Percentiles rank a stretch among this genome's conserved stretches.
Evolutionary conservation across 2,797 vertebrate genomes (phyloP).

Genomic region (Chelidonichthys spinosus): DNA sequence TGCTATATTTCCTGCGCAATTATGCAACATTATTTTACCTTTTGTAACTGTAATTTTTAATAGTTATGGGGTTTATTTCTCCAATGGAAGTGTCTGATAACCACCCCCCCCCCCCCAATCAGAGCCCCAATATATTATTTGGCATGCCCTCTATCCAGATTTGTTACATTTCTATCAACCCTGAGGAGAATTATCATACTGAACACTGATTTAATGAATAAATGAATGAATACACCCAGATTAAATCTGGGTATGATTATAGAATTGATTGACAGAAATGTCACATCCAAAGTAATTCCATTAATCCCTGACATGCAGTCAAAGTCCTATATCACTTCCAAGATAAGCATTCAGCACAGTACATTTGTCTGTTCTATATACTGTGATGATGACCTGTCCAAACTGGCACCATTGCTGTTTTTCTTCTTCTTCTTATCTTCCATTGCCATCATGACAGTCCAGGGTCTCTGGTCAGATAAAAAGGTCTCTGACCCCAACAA

Average conservation of each 20-base stretch:
- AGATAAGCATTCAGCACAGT: constrained; percentile 12
- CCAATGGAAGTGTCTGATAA: neutral
- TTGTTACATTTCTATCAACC: constrained; percentile 35
- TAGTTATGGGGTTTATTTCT: neutral
- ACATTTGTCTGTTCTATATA: constrained; percentile 8
- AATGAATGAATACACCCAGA: constrained; percentile 25
- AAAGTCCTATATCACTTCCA: neutral
- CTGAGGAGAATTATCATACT: constrained; percentile 12
- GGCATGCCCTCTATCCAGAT: neutral
- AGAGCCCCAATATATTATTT: constrained; percentile 15
- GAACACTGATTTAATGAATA: constrained; percentile 25
- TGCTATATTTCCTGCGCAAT: constrained; percentile 8
- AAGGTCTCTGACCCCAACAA: constrained; percentile 38
- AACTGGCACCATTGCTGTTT: neutral
- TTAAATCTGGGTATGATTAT: constrained; percentile 40
- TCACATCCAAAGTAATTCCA: constrained; percentile 38
- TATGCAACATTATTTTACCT: neutral
- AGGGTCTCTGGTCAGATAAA: constrained; percentile 54
- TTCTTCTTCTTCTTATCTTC: neutral
- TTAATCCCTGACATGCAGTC: constrained; percentile 23
- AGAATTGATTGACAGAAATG: constrained; percentile 42
- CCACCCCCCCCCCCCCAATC: constrained; percentile 17
- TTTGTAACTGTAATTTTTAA: constrained; percentile 1
- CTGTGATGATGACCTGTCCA: constrained; percentile 32
- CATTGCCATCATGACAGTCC: constrained; percentile 31